These are phyloP conservation scores for Triplophysa dalaica DNA, from an alignment of 2,113 vertebrate species.

Conservation along the genomic window DNA sequence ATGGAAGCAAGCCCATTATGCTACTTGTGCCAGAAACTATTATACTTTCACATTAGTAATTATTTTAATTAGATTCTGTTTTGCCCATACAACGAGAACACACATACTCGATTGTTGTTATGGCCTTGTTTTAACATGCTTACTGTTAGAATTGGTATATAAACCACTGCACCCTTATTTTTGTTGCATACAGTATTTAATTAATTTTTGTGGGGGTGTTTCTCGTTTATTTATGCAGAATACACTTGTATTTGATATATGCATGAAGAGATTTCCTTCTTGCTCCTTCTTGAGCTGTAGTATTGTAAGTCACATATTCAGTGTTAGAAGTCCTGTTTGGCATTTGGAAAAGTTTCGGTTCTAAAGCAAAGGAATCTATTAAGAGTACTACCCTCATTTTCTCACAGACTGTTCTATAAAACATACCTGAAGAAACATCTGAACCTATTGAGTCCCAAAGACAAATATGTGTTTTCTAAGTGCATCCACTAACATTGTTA, in stretches of 20 bases:
- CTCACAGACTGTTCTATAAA: constrained; percentile 22
- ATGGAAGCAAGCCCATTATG: constrained; percentile 58
- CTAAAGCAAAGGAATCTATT: constrained; percentile 29
- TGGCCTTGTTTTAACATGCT: constrained; percentile 73
- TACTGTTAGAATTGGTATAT: constrained; percentile 65
- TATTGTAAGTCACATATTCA: constrained; percentile 1
- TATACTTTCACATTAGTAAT: constrained; percentile 70
- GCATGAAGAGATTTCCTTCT: not conserved
- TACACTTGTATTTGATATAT: not conserved
- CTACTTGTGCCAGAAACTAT: constrained; percentile 69
- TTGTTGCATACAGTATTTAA: constrained; percentile 40
- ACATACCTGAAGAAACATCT: constrained; percentile 20
- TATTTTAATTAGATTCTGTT: constrained; percentile 72
- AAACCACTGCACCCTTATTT: constrained; percentile 58
- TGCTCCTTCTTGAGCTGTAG: constrained; percentile 1
- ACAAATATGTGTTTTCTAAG: not conserved
- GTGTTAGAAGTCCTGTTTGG: constrained; percentile 21
- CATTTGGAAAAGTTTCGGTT: constrained; percentile 16
- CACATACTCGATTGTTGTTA: constrained; percentile 50
- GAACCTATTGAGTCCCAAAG: not conserved
- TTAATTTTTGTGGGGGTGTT: constrained; percentile 27
- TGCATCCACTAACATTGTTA: not conserved
- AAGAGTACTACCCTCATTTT: constrained; percentile 12
- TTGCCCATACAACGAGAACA: constrained; percentile 54
- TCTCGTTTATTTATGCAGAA: constrained; percentile 46